Evolutionary conservation across 2,797 vertebrate genomes (phyloP).

Genomic region (Bovichtus diacanthus): DNA sequence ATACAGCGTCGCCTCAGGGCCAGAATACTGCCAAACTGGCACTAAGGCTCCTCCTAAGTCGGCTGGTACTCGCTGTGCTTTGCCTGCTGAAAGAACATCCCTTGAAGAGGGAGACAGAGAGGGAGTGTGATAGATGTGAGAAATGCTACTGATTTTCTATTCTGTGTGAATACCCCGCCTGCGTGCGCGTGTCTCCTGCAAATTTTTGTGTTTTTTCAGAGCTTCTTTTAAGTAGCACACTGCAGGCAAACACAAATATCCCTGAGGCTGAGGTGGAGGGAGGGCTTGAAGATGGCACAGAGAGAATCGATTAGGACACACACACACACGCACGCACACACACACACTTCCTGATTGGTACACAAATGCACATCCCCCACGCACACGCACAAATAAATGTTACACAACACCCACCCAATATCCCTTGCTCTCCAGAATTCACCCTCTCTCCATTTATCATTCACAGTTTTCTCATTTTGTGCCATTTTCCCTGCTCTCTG

Average conservation of each 20-base stretch:
- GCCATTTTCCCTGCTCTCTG: slow-evolving; percentile 37
- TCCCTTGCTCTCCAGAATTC: slow-evolving; percentile 47
- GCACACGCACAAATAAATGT: slow-evolving; percentile 43
- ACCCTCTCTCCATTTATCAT: slow-evolving; percentile 57
- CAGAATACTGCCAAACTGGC: slow-evolving; percentile 37
- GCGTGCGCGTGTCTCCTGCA: slow-evolving; percentile 46
- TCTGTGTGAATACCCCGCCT: slow-evolving; percentile 61
- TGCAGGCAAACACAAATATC: slow-evolving; percentile 77
- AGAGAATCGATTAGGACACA: slow-evolving; percentile 74
- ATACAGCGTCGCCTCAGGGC: slow-evolving; percentile 47
- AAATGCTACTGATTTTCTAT: slow-evolving; percentile 67
- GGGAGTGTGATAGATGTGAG: slow-evolving; percentile 60
- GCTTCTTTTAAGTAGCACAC: slow-evolving; percentile 69
- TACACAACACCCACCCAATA: slow-evolving; percentile 51
- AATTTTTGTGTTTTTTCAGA: slow-evolving; percentile 39
- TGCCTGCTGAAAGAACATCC: slow-evolving; percentile 59
- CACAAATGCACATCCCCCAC: slow-evolving; percentile 13
- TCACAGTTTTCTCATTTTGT: slow-evolving; percentile 62
- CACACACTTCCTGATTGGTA: slow-evolving; percentile 46
- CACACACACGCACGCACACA: slow-evolving; percentile 22
- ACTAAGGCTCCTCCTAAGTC: slow-evolving; percentile 30
- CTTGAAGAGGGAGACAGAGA: slow-evolving; percentile 49
- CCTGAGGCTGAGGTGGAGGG: slow-evolving; percentile 59
- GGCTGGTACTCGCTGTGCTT: slow-evolving; percentile 53
- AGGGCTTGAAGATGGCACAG: slow-evolving; percentile 67